Evolutionary conservation across 2,888 invertebrate species (phyloP).

Genomic region (Drosophila siamana): DNA sequence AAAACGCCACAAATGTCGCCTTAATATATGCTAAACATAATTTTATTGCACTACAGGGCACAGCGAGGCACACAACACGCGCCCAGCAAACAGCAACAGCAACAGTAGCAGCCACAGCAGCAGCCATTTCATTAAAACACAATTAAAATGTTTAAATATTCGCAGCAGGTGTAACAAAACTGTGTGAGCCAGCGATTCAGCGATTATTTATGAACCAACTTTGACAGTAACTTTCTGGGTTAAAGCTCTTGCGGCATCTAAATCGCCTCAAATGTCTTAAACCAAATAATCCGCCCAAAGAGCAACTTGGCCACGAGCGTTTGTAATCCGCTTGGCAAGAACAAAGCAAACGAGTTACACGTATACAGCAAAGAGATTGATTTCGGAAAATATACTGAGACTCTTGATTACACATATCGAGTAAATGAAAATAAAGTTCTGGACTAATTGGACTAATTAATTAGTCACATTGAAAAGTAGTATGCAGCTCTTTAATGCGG

Average conservation of each 20-base stretch:
- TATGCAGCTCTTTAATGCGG: constrained; percentile 18
- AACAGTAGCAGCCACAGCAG: constrained; percentile 18
- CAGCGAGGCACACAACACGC: constrained; percentile 14
- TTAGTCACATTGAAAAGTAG: background rate
- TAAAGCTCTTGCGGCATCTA: constrained; percentile 40
- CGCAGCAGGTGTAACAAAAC: constrained; percentile 42
- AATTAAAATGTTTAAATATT: constrained; percentile 58
- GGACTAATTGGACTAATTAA: constrained; percentile 3
- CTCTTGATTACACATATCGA: background rate
- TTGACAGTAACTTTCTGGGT: constrained; percentile 47
- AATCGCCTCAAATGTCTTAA: constrained; percentile 55
- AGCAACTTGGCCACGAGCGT: too few relatives aligned
- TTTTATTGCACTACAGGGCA: constrained; percentile 54
- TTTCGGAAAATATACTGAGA: background rate
- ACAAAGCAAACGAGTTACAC: background rate
- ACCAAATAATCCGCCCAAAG: constrained; percentile 37
- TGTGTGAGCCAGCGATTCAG: constrained; percentile 18
- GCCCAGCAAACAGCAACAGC: constrained; percentile 3
- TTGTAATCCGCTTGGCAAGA: background rate
- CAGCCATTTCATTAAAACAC: constrained; percentile 57
- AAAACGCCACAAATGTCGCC: constrained; percentile 52
- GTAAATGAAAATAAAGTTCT: too few relatives aligned
- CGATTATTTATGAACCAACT: constrained; percentile 56
- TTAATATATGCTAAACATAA: constrained; percentile 63
- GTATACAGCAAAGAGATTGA: constrained; percentile 1